These are phyloP conservation scores for Mystacornis crossleyi DNA, from an alignment of 2,113 vertebrate genomes.

Conservation along the genomic window DNA sequence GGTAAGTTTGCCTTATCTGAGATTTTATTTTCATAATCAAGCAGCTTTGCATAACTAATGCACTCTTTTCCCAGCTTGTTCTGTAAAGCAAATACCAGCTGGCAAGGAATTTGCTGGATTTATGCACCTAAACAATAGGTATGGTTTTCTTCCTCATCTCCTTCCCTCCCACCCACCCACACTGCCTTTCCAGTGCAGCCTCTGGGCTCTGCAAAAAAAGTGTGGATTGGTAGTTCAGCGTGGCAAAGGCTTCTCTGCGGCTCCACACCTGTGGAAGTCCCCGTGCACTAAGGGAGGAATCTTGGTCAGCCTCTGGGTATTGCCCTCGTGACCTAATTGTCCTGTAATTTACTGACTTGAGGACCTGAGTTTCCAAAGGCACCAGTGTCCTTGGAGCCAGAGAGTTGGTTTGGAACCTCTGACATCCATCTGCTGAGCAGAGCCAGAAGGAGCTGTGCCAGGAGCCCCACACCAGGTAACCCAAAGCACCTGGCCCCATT, in stretches of 20 bases:
- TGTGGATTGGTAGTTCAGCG: neutral
- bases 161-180: neutral
- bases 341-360: neutral
- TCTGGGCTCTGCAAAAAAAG: neutral
- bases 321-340: neutral
- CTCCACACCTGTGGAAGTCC: neutral
- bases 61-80: neutral
- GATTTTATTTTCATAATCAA: conserved; percentile 23
- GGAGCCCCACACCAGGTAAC: neutral
- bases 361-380: neutral
- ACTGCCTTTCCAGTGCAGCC: neutral
- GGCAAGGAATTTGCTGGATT: neutral
- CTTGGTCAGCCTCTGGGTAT: neutral
- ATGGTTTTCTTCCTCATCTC: neutral
- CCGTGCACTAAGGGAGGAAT: fast-evolving
- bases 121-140: neutral
- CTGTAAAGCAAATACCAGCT: neutral
- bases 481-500: neutral
- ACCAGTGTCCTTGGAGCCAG: neutral
- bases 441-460: neutral
- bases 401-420: neutral
- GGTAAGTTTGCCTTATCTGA: neutral
- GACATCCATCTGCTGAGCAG: neutral
- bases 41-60: neutral
- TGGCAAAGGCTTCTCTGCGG: neutral